These are phyloP conservation scores for Ctenosaura bakeri DNA, from an alignment of 2,797 vertebrate species.

Conservation along the genomic window DNA sequence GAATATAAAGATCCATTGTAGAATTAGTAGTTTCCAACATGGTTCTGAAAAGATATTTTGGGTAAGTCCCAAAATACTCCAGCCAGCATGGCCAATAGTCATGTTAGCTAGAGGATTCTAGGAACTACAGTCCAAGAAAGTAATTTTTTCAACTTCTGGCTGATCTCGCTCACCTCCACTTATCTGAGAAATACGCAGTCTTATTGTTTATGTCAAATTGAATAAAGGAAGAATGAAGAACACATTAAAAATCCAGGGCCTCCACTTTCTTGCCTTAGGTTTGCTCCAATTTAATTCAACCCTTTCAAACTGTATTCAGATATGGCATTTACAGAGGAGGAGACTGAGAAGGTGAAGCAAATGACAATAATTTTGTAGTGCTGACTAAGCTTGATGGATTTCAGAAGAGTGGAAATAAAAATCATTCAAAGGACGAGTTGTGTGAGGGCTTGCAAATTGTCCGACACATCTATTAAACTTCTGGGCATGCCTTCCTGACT, in stretches of 20 bases:
- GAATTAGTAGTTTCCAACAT: neutral
- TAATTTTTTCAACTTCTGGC: too few species aligned
- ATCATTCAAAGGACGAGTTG: neutral
- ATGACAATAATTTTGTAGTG: neutral
- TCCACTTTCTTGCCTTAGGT: neutral
- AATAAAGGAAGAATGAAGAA: neutral
- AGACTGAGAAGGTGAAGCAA: conserved; percentile 13
- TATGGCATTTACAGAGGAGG: neutral
- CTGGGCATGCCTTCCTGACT: neutral
- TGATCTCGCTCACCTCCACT: neutral
- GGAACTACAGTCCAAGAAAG: too few species aligned
- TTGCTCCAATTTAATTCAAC: neutral
- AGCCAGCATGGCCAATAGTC: too few species aligned
- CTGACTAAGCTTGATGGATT: neutral
- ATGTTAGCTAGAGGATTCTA: too few species aligned
- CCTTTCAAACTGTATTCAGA: neutral
- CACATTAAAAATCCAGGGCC: neutral
- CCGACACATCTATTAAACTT: conserved; percentile 12
- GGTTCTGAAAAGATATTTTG: too few species aligned
- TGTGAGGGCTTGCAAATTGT: conserved; percentile 11
- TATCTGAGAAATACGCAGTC: neutral
- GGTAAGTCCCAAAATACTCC: too few species aligned
- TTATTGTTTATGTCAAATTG: neutral
- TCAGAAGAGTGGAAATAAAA: conserved; percentile 8
- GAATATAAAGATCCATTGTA: neutral